These are phyloP conservation scores for Pedetes capensis DNA, from an alignment of 2,113 vertebrate genomes.

Conservation along the genomic window DNA sequence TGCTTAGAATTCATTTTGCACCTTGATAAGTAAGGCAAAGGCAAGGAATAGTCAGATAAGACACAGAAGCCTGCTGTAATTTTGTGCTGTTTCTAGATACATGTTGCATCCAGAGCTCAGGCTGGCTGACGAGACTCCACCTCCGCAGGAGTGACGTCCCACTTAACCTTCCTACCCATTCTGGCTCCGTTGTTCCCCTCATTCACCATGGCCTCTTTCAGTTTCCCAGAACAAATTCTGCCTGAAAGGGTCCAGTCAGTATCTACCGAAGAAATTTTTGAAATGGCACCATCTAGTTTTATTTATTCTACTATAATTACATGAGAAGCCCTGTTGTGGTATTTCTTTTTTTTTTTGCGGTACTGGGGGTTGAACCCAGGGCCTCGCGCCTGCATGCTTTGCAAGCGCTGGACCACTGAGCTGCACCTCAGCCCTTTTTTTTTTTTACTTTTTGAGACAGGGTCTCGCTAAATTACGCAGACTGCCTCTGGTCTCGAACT, in stretches of 20 bases:
- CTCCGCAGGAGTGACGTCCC: not conserved
- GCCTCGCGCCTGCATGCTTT: too few relatives aligned
- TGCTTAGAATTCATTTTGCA: not conserved
- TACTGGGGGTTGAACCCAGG: too few relatives aligned
- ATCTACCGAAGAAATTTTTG: not conserved
- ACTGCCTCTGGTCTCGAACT: too few relatives aligned
- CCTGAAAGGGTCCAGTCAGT: not conserved
- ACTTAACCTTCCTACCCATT: not conserved
- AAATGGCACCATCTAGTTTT: not conserved
- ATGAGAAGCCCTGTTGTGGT: too few relatives aligned
- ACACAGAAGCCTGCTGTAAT: not conserved
- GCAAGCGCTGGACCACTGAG: too few relatives aligned
- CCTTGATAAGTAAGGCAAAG: not conserved
- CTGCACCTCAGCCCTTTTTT: too few relatives aligned
- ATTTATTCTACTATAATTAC: not conserved
- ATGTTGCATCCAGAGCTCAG: not conserved
- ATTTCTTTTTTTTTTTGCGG: too few relatives aligned
- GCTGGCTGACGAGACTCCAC: not conserved
- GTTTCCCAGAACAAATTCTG: not conserved
- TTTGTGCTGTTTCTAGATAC: not conserved
- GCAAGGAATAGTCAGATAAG: not conserved
- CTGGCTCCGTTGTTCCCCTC: fast-evolving
- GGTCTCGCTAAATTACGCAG: too few relatives aligned
- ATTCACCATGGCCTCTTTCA: not conserved
- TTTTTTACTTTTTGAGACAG: too few relatives aligned